Base-by-base conservation (phyloP, 2,888 invertebrate genomes). In the Meteorus colon region DNA sequence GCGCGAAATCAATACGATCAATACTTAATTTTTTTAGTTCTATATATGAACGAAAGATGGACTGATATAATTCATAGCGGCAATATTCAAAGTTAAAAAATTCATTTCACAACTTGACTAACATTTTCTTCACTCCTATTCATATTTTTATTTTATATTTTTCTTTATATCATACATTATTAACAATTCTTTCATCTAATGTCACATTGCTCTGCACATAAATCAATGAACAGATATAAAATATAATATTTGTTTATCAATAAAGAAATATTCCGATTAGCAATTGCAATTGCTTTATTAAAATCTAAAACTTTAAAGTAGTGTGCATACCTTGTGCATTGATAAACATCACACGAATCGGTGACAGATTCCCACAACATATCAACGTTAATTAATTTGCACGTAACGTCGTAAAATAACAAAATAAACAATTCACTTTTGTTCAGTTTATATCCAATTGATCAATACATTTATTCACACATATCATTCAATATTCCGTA, bases 281-380 rank as follows among this genome's bases (percentile, higher is more conserved):
- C 8, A 12, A 41, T 12, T 2, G 2, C 12, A 12, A 41, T 4
- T 41, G 12, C 2, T 34, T 2, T 10, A 41, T 41, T 8, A 12
- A 4, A 41, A 19, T 55, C 5, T 24, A 3, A 8, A 19, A 1
- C 2, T 19, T 55, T 19, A 55, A 24, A 24, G 6, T 55, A 41
- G 12, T 71, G 80, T 79, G 78, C 78, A 83, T 90, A 90, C 90
- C 90, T 90, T 82, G 90, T 88, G 84, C 89, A 90, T 79, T 90
- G 88, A 81, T 89, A 91, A 81, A 89, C 86, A 78, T 90, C 90
- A 83, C 90, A 90, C 62, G 89, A 85, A 75, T 89, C 88, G 60
- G 81, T 84, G 70, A 88, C 83, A 75, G 87, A 80, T 84, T 90
- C 89, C 89, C 89, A 90, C 84, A 90, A 79, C 86, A 87, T 87